These are phyloP conservation scores for Atherinosoma microstoma DNA, from an alignment of 2,797 vertebrate species.

Conservation along the genomic window DNA sequence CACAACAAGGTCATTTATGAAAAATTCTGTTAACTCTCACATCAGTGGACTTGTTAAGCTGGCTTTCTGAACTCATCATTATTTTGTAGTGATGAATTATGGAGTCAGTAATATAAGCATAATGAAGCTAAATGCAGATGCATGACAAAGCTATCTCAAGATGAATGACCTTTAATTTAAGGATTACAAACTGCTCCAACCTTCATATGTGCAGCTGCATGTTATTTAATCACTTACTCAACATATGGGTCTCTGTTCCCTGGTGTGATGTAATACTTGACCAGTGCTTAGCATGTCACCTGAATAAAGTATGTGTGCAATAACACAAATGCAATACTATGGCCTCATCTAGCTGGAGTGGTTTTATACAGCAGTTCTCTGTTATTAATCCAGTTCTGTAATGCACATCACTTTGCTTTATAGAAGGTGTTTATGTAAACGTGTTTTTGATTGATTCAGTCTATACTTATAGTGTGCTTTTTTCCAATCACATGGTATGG, in stretches of 20 bases:
- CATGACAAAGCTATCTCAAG: conserved; percentile 37
- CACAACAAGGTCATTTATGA: not conserved
- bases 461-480: not conserved
- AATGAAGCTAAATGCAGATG: conserved; percentile 35
- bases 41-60: conserved; percentile 1
- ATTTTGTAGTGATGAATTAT: conserved; percentile 39
- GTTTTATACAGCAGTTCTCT: not conserved
- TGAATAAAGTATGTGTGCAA: conserved; percentile 59
- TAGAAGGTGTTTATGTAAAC: not conserved
- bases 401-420: not conserved
- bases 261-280: conserved; percentile 44
- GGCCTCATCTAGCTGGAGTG: not conserved
- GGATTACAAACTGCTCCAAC: conserved; percentile 37
- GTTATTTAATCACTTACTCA: conserved; percentile 50
- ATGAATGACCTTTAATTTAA: conserved; percentile 51
- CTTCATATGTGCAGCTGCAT: conserved; percentile 40
- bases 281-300: conserved; percentile 26
- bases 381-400: not conserved
- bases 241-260: conserved; percentile 57
- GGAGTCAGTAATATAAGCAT: conserved; percentile 44
- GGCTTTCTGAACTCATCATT: conserved; percentile 43
- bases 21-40: conserved; percentile 1
- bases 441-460: not conserved
- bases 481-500: no score
- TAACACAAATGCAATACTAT: conserved; percentile 53